Percentiles rank a stretch among this genome's conserved stretches.
Evolutionary conservation across 2,797 vertebrate genomes (phyloP).

Genomic region (Mormyrops boulengeri): DNA sequence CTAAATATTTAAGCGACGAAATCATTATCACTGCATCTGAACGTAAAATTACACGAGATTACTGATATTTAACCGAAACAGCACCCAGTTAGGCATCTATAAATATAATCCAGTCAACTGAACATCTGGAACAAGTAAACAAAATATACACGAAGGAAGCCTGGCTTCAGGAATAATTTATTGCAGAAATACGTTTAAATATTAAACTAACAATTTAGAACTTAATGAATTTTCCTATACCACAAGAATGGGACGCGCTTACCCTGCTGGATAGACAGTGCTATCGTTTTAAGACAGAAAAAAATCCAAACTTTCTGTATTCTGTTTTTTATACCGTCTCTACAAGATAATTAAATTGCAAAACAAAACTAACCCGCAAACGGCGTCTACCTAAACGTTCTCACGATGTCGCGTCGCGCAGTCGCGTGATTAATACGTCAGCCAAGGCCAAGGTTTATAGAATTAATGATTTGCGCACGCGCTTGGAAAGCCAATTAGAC

Average conservation of each 20-base stretch:
- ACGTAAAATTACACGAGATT: neutral
- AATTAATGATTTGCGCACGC: neutral
- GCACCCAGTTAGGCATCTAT: neutral
- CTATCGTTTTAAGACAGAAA: neutral
- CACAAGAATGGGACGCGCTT: constrained; percentile 14
- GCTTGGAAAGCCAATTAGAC: neutral
- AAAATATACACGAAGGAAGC: neutral
- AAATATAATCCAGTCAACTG: neutral
- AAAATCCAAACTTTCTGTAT: neutral
- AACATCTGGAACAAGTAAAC: neutral
- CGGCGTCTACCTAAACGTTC: neutral
- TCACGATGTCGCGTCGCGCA: neutral
- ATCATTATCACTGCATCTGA: neutral
- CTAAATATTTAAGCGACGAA: neutral
- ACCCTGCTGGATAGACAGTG: constrained; percentile 35
- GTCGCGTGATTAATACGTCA: constrained; percentile 52
- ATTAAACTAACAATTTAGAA: neutral
- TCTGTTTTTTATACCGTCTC: neutral
- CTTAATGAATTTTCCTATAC: neutral
- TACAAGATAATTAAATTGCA: neutral
- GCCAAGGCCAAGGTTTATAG: neutral
- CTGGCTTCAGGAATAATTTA: neutral
- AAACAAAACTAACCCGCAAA: neutral
- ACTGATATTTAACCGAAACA: neutral
- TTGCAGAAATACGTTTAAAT: neutral